Percentiles rank a stretch among this genome's conserved stretches.
These are phyloP conservation scores for Manis crassicaudata DNA, from an alignment of 2,797 vertebrate genomes.

Conservation along the genomic window DNA sequence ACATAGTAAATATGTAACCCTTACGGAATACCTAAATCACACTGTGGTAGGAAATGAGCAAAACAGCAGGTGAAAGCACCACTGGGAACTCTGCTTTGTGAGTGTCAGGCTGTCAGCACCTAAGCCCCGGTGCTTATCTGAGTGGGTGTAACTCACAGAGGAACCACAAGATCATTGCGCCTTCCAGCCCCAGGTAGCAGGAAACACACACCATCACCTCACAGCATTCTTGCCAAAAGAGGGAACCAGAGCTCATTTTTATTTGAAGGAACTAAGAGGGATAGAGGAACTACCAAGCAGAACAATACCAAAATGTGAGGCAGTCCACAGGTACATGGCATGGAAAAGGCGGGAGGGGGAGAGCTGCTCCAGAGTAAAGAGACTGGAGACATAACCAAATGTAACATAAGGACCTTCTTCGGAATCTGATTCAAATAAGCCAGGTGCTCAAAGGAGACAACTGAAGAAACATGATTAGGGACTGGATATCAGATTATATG, in stretches of 20 bases:
- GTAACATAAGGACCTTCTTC: neutral
- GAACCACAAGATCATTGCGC: no score
- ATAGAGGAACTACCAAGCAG: neutral
- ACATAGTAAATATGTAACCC: neutral
- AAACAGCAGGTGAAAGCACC: neutral
- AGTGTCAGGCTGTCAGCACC: neutral
- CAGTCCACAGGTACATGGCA: neutral
- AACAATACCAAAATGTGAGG: neutral
- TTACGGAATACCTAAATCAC: neutral
- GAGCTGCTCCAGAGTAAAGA: neutral
- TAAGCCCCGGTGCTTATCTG: no score
- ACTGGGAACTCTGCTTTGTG: accelerated
- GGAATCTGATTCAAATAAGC: neutral
- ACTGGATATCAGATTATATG: neutral
- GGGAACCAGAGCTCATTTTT: neutral
- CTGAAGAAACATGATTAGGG: neutral
- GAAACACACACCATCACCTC: neutral
- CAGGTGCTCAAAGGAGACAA: neutral
- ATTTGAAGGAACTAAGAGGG: neutral
- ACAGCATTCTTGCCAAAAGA: neutral
- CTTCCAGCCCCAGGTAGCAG: neutral
- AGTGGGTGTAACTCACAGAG: neutral
- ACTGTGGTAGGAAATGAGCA: no score
- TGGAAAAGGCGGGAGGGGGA: accelerated
- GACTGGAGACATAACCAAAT: neutral